Evolutionary conservation across 2,888 invertebrate species (phyloP), one percentile per base, ranked within the genome.

Genomic region (Cephonodes hylas): DNA sequence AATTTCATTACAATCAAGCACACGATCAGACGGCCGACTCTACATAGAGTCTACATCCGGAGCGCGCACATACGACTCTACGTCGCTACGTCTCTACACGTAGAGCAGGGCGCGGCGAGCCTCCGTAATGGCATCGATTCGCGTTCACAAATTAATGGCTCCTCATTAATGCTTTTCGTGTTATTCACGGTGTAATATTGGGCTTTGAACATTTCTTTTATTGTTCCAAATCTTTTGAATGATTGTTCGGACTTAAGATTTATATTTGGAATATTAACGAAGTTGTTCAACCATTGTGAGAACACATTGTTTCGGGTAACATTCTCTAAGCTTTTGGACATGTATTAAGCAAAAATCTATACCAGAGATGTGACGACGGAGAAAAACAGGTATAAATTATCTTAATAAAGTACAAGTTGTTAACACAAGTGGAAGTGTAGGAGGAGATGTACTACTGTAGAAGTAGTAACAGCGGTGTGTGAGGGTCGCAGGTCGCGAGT

Each of bases 41-140:
- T 48, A 27, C 48, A 10, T 10, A 27, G 18, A 1, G 23, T 13
- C 23, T 53, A 53, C 8, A 31, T 53, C n/a, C 4, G 10, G 27
- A 53, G 10, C 31, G 18, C n/a, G 42, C 13, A 23, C 45, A 45
- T 45, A 23, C 22, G 31, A 31, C 53, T 53, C 53, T 53, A 15
- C 25, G 27, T 15, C 27, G 25, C 44, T 20, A n/a, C n/a, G n/a
- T n/a, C n/a, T n/a, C n/a, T n/a, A 20, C 44, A 18, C 4, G 31
- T 31, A 27, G 53, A 44, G 44, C 18, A 20, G 31, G 53, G 31
- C 27, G 61, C 61, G 59, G 48, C 60, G 59, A 38, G 13, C 13
- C 62, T 64, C 62, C 58, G 60, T 27, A 23, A 25, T 58, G 23
- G 38, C 45, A 45, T 53, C 27, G 53, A 27, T 53, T 53, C 25